Evolutionary conservation across 2,797 vertebrate species (phyloP).

Genomic region (Todus mexicanus): DNA sequence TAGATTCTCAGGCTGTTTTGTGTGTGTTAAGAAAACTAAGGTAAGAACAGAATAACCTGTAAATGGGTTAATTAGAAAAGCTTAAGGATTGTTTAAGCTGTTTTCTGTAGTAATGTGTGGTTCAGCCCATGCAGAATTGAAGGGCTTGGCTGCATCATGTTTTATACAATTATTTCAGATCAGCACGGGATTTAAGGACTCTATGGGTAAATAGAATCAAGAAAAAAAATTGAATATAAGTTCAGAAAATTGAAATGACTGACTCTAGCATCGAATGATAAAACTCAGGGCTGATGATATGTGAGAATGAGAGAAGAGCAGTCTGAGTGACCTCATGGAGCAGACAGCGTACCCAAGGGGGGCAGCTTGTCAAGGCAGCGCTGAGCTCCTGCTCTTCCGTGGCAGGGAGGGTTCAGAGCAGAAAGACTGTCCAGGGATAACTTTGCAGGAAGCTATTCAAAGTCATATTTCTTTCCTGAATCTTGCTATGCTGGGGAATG

Average conservation of each 20-base stretch:
- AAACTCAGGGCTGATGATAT: not conserved
- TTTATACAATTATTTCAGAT: not conserved
- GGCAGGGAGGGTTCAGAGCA: not conserved
- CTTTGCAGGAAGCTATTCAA: not conserved
- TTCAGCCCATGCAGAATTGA: not conserved
- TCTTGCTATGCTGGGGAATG: not conserved
- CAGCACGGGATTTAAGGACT: not conserved
- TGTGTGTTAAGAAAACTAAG: not conserved
- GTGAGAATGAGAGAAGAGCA: not conserved
- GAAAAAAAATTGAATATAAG: not conserved
- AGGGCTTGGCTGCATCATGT: not conserved
- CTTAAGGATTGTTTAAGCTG: not conserved
- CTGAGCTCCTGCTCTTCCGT: not conserved
- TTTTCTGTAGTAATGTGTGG: not conserved
- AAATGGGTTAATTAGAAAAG: not conserved
- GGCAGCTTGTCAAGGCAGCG: not conserved
- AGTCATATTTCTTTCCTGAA: not conserved
- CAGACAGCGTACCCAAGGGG: not conserved
- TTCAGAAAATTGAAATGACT: not conserved
- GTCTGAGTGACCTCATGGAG: not conserved
- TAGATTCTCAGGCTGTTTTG: not conserved
- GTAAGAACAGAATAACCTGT: not conserved
- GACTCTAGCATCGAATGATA: not conserved
- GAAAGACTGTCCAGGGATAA: not conserved
- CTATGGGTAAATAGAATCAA: not conserved